These are phyloP conservation scores for Hyalella azteca DNA, from an alignment of 2,888 invertebrate genomes.

Conservation along the genomic window DNA sequence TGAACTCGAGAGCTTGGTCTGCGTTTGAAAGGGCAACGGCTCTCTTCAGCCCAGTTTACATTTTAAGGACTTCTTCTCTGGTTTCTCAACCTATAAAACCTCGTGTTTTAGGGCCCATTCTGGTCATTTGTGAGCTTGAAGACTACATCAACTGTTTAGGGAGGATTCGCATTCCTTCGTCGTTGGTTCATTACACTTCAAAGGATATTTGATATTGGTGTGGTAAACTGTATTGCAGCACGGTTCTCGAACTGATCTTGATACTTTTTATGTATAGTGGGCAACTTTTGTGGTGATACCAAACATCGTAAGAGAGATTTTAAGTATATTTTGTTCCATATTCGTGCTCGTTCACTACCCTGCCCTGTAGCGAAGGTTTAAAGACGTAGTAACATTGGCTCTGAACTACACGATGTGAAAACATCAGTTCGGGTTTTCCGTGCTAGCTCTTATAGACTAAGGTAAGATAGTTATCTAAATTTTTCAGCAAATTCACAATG, in stretches of 20 bases:
- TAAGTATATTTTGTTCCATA: no score
- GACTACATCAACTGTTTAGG: slow-evolving; percentile 31
- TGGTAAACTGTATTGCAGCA: background rate
- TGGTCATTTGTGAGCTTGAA: slow-evolving; percentile 20
- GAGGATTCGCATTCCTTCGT: slow-evolving; percentile 23
- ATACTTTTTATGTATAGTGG: background rate
- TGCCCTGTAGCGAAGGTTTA: no score
- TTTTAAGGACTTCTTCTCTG: slow-evolving; percentile 36
- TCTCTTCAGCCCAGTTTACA: slow-evolving; percentile 36
- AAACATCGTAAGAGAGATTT: background rate
- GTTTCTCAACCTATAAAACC: slow-evolving; percentile 36
- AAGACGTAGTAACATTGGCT: no score
- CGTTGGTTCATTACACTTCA: slow-evolving; percentile 4
- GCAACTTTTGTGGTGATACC: background rate
- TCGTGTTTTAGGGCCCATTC: slow-evolving; percentile 34
- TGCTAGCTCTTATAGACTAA: no score
- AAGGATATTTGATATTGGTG: slow-evolving; percentile 32
- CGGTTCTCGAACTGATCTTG: background rate
- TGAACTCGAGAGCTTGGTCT: slow-evolving; percentile 1
- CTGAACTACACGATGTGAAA: no score
- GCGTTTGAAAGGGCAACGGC: slow-evolving; percentile 30
- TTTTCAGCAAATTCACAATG: no score
- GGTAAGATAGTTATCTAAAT: no score
- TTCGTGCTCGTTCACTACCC: no score
- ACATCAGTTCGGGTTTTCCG: no score